Conservation (phyloP, 2,888 invertebrate genomes). For the Chelonus formosanus region DNA sequence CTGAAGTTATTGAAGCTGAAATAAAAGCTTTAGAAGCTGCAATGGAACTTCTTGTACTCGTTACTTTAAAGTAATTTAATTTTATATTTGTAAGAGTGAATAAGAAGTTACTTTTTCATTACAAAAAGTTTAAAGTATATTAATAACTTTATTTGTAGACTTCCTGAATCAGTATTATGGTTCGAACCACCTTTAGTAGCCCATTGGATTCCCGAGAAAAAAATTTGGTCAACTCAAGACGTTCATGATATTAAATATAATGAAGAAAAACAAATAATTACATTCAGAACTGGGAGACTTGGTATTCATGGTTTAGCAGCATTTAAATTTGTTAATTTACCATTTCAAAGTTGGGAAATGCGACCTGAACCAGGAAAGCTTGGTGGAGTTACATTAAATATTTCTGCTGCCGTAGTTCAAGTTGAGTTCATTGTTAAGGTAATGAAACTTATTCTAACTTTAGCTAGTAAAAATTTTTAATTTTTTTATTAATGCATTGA, state of each 20-base stretch:
- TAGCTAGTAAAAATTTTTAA: neutral
- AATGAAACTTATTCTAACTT: conserved; percentile 24
- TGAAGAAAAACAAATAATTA: conserved; percentile 82
- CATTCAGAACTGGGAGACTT: conserved; percentile 78
- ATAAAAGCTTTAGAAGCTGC: conserved; percentile 77
- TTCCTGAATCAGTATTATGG: conserved; percentile 69
- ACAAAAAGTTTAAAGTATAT: neutral
- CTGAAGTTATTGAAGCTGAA: conserved; percentile 84
- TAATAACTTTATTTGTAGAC: too few relatives aligned
- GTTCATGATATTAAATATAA: conserved; percentile 84
- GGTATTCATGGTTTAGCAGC: conserved; percentile 74
- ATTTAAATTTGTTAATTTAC: conserved; percentile 80
- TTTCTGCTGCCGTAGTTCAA: conserved; percentile 70
- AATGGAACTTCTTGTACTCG: conserved; percentile 76
- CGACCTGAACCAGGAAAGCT: conserved; percentile 72
- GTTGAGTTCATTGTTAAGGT: conserved; percentile 68
- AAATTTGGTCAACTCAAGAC: conserved; percentile 75
- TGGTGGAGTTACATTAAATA: conserved; percentile 63
- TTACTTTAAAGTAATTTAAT: conserved; percentile 74
- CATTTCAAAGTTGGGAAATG: conserved; percentile 87
- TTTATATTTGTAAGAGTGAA: neutral
- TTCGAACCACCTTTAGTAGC: conserved; percentile 80
- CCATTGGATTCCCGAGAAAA: conserved; percentile 72
- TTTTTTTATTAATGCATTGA: conserved; percentile 18
- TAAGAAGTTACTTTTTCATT: neutral